Evolutionary conservation across 2,113 vertebrate species (phyloP).

Genomic region (Pelusios castaneus): DNA sequence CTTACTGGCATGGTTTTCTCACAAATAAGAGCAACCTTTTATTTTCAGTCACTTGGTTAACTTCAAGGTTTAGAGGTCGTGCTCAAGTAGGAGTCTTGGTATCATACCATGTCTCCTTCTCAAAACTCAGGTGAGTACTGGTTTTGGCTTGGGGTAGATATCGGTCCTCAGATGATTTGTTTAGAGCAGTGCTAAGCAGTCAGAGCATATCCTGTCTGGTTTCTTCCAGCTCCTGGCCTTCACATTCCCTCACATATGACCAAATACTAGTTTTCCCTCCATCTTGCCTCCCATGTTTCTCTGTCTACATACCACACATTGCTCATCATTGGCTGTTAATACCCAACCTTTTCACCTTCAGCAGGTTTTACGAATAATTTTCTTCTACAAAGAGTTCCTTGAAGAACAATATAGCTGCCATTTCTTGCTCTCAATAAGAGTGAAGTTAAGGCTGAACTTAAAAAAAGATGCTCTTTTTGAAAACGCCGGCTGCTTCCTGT

Average conservation of each 20-base stretch:
- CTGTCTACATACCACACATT: neutral
- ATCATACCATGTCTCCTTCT: neutral
- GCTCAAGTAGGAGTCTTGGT: neutral
- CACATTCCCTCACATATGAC: rapidly evolving
- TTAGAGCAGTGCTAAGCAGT: neutral
- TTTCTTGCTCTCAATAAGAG: neutral
- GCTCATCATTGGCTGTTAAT: neutral
- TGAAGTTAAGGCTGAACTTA: neutral
- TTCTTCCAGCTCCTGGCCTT: neutral
- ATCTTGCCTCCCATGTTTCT: neutral
- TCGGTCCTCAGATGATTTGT: slow-evolving; percentile 5
- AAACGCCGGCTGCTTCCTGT: neutral
- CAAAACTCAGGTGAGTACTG: neutral
- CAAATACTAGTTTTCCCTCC: neutral
- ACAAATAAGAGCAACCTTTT: neutral
- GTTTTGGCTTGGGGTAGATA: neutral
- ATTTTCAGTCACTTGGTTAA: neutral
- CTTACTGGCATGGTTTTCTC: neutral
- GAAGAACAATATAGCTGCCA: neutral
- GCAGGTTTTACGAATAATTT: neutral
- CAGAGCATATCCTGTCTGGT: rapidly evolving
- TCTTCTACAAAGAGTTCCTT: neutral
- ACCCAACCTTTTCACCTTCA: neutral
- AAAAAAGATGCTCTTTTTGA: neutral
- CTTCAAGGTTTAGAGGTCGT: neutral